Conservation (phyloP, 2,113 vertebrate species). For the Bagarius yarrelli region DNA sequence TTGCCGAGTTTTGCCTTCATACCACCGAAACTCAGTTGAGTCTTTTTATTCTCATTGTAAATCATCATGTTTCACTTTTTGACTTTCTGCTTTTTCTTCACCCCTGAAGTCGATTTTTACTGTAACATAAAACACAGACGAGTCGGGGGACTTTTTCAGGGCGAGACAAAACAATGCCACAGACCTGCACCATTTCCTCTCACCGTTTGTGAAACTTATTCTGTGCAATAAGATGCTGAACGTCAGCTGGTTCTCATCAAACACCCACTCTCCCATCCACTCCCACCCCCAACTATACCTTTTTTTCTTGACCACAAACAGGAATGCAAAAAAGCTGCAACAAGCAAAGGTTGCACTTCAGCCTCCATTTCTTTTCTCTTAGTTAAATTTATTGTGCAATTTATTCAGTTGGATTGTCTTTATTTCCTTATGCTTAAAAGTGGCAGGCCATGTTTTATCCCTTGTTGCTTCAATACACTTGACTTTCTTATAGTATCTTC, state of each 20-base stretch:
- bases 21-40: no score
- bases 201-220: background rate
- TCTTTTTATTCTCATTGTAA: no score
- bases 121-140: background rate
- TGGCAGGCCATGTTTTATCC: background rate
- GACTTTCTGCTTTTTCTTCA: background rate
- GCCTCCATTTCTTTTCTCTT: background rate
- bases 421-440: background rate
- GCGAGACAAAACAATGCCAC: background rate
- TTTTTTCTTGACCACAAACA: slow-evolving; percentile 21
- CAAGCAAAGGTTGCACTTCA: slow-evolving; percentile 11
- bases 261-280: background rate
- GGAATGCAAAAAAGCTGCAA: slow-evolving; percentile 20
- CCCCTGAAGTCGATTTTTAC: background rate
- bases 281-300: background rate
- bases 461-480: background rate
- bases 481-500: background rate
- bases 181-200: slow-evolving; percentile 16
- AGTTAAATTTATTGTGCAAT: background rate
- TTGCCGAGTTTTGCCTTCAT: no score
- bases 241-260: slow-evolving; percentile 18
- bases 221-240: background rate
- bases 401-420: background rate
- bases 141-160: slow-evolving; percentile 4
- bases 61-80: background rate